Conservation (phyloP, 2,113 vertebrate species). For the Apodemus sylvaticus region DNA sequence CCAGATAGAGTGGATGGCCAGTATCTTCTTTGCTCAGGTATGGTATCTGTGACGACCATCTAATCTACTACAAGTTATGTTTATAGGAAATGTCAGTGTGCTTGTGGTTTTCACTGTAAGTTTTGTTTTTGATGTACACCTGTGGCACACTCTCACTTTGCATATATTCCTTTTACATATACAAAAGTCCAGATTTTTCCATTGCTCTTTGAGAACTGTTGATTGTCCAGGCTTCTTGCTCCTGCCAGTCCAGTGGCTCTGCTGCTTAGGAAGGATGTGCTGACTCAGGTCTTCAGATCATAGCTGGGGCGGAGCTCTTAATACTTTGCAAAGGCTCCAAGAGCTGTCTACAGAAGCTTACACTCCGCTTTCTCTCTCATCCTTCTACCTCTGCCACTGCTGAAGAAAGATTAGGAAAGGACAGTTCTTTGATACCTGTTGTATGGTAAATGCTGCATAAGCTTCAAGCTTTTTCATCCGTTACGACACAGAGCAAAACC, state of each 20-base stretch:
- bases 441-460: background rate
- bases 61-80: background rate
- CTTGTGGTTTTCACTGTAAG: background rate
- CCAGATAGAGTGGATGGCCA: conserved; percentile 92
- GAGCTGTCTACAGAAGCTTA: background rate
- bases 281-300: fast-evolving
- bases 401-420: background rate
- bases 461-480: background rate
- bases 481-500: background rate
- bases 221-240: background rate
- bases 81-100: background rate
- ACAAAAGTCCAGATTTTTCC: background rate
- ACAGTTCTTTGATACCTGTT: background rate
- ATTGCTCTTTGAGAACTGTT: background rate
- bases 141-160: background rate
- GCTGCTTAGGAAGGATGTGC: background rate
- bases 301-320: background rate
- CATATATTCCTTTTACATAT: background rate
- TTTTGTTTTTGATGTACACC: background rate
- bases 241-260: too few relatives aligned
- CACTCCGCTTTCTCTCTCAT: background rate
- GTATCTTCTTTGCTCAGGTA: conserved; percentile 93
- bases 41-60: background rate
- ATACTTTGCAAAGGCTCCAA: background rate
- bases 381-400: background rate